Base-by-base conservation (phyloP, 2,888 invertebrate species). In the Bedellia somnulentella region DNA sequence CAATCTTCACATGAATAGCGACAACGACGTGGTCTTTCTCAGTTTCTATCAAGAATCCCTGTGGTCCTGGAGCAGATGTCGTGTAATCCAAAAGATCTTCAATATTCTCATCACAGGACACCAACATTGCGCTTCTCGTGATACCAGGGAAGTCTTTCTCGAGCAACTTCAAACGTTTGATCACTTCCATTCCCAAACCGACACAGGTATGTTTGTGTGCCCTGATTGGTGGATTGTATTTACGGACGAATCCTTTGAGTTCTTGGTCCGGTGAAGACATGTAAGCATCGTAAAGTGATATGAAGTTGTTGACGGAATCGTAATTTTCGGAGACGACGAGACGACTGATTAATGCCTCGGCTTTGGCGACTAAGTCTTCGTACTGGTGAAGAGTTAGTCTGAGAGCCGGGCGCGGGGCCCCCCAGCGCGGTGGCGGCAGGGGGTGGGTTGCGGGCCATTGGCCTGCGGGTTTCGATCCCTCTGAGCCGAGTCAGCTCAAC, bases 401-500 rank as follows among this genome's bases (percentile, higher is more conserved):
- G 46, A 93, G 86, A 45, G 70, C 60, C 48, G 63, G 70, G 59
- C 73, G 76, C 37, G 62, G 47, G 39, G 61, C 63, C 58, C 67
- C 71, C 70, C 70, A 71, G 49, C 63, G 52, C 44, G 73, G 75
- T 2, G 63, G 62, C 47, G 67, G 68, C 25, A 73, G 66, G 62
- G 67, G 73, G 66, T 64, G 66, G 43, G 58, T 58, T 42, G 60
- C 62, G 58, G 78, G 73, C 75, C 75, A 75, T 33, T 47, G 52
- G 39, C 49, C 57, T 51, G 54, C 57, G 38, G 53, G 41, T 40
- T 49, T 52, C 36, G 45, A 49, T 40, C 49, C 30, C 17, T 48
- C 58, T 37, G 58, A 54, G 83, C 84, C 89, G 93, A 93, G 93
- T 93, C 93, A 93, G 92, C 93, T 93, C 81, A 93, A 92, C 93